These are phyloP conservation scores for Bradypodion pumilum DNA, from an alignment of 2,797 vertebrate genomes.

Conservation along the genomic window DNA sequence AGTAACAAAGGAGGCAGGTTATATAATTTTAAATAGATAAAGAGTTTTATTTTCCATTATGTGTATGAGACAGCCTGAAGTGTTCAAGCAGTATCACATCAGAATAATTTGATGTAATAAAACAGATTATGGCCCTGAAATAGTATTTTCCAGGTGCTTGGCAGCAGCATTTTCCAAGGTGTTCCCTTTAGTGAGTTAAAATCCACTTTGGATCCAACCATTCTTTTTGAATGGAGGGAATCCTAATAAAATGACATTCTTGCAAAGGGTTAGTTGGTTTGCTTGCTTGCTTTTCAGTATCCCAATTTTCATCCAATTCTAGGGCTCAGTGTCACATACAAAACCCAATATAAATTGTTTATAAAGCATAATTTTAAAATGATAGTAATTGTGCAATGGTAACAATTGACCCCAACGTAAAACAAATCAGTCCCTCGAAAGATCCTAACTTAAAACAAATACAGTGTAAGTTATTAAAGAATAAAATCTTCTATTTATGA, in stretches of 20 bases:
- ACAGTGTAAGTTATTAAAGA: too few species aligned
- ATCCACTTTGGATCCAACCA: background rate
- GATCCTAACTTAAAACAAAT: too few species aligned
- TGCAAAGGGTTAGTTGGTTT: background rate
- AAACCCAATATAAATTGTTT: too few species aligned
- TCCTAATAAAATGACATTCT: background rate
- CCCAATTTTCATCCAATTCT: too few species aligned
- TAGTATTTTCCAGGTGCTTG: background rate
- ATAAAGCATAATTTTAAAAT: too few species aligned
- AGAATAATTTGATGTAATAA: background rate
- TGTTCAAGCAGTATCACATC: background rate
- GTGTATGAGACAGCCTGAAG: background rate
- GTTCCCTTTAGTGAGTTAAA: background rate
- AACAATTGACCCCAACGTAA: too few species aligned
- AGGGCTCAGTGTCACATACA: too few species aligned
- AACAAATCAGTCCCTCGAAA: too few species aligned
- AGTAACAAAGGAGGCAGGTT: background rate
- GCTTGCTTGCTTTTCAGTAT: too few species aligned
- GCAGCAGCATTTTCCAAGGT: too few species aligned
- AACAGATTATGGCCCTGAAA: slow-evolving; percentile 5
- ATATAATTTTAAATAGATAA: background rate
- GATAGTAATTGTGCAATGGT: too few species aligned
- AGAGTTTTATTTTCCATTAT: background rate
- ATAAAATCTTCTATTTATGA: too few species aligned
- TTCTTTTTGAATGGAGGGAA: background rate